phyloP scores from a whole-genome alignment of 2,113 vertebrate species.

The Oryzias celebensis region DNA sequence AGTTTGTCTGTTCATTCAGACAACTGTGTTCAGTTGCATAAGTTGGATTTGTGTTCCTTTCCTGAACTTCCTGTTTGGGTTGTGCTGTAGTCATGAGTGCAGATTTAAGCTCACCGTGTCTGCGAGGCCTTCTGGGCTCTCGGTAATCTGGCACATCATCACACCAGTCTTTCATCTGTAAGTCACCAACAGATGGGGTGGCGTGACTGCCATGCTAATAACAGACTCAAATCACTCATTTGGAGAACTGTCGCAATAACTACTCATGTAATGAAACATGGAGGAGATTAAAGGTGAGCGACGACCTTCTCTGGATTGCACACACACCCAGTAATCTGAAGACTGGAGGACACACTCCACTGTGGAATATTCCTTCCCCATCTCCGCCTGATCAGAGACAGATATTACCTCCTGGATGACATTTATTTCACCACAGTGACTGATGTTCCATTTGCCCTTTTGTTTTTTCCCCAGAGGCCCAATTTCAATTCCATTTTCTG shows the following conservation, averaged over 20 bases:
- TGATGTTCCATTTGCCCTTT: slow-evolving; percentile 16
- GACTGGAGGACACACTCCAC: slow-evolving; percentile 32
- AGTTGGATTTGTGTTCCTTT: neutral
- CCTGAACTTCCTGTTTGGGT: neutral
- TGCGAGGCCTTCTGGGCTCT: slow-evolving; percentile 3
- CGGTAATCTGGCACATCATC: slow-evolving; percentile 21
- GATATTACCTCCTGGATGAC: slow-evolving; percentile 21
- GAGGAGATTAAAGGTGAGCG: slow-evolving; percentile 49
- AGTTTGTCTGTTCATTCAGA: no score
- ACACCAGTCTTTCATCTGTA: slow-evolving; percentile 16
- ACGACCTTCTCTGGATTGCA: slow-evolving; percentile 51
- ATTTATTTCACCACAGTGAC: slow-evolving; percentile 46
- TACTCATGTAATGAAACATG: slow-evolving; percentile 18
- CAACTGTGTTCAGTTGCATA: no score
- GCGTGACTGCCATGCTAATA: slow-evolving; percentile 38
- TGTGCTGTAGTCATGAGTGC: no score
- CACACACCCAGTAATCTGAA: slow-evolving; percentile 26
- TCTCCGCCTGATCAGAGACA: neutral
- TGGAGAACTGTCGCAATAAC: slow-evolving; percentile 9
- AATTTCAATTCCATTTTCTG: slow-evolving; percentile 39
- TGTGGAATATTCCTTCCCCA: slow-evolving; percentile 37
- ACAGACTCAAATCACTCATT: slow-evolving; percentile 46
- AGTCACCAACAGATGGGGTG: slow-evolving; percentile 29
- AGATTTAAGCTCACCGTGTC: neutral
- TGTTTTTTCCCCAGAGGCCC: slow-evolving; percentile 38